Base-by-base conservation (phyloP, 2,888 invertebrate genomes). In the Synergus itoensis region DNA sequence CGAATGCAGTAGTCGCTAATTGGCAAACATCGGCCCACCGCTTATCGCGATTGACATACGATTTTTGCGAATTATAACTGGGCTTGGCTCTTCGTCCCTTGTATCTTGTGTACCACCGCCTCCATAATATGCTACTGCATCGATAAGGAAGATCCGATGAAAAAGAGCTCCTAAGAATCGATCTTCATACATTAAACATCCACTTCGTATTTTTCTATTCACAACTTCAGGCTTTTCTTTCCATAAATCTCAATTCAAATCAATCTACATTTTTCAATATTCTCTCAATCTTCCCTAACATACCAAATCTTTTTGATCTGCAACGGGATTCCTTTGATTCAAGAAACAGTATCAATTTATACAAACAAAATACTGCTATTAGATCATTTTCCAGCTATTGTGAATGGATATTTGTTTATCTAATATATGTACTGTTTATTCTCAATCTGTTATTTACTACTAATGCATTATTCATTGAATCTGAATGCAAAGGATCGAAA, bases 11-110 rank as follows among this genome's bases (percentile, higher is more conserved):
- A 62, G 62, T 85, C 85, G 85, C 87, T 90, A 90, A 90, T 90
- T 90, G 89, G 90, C 89, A 89, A 89, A 90, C 89, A 90, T 89
- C 88, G 88, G 83, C 82, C 82, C 82, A 82, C 83, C 84, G 86
- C 86, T 88, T 88, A 90, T 89, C 90, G 87, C 87, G 89, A 89
- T 89, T 87, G 88, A 85, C 85, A 84, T 63, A 81, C 83, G 85
- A 89, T 89, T 90, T 88, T 89, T 89, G 87, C 88, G 87, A 89
- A 89, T 89, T 89, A 89, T 65, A 65, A 65, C 65, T 65, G 65
- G 65, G 65, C 65, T 41, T 65, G 65, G 41, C 65, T 65, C 41
- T 65, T 65, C 41, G 65, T 16, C 11, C 41, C 65, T 65, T 65
- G 65, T 65, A 65, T 18, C 64, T 64, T 28, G 16, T 64, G 64